Evolutionary conservation across 2,113 vertebrate species (phyloP), one percentile per base, ranked within the genome.

Genomic region (Catharus bicknelli): DNA sequence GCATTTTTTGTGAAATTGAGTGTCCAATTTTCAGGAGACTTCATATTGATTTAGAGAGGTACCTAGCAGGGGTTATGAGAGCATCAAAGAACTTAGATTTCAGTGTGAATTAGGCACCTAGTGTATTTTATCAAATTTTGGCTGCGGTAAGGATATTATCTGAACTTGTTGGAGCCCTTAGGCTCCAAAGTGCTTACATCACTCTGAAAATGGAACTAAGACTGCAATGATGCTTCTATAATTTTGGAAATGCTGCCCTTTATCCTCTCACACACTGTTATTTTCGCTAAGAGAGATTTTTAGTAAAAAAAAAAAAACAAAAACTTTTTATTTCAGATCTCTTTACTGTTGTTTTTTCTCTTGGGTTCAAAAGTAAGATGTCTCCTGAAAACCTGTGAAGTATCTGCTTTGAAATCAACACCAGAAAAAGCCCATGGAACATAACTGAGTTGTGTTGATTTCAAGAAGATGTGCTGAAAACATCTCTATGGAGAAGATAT

Each of bases 211-310:
- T 81, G 61, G 92, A 93, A 77, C 72, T 51, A 63, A 86, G 93
- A 63, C 55, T 80, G 26, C 70, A 92, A 20, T 36, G 77, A 88
- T 72, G 34, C 50, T 75, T 69, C 61, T 57, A 48, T 59, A 82
- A 89, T 95, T 96, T 90, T 81, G 73, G 66, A 96, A 94, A 93
- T 94, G 69, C 51, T 90, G 66, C 34, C 50, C 77, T 82, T 96
- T 82, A 84, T 86, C 42, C 30, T 86, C 38, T 86, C 38, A 58
- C 10, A 77, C 18, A 36, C 11, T 13, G 57, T 50, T 68, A 80
- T 90, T 86, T 81, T 69, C 34, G 83, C 42, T 55, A 72, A 80
- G 40, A 69, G 4, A 81, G 38, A 53, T 43, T 48, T 0, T 0
- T 32, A 92, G 54, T 21, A 75, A 78, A 61, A 86, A 45, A 17